Evolutionary conservation across 2,888 invertebrate genomes (phyloP).

Genomic region (Lithodes maja): DNA sequence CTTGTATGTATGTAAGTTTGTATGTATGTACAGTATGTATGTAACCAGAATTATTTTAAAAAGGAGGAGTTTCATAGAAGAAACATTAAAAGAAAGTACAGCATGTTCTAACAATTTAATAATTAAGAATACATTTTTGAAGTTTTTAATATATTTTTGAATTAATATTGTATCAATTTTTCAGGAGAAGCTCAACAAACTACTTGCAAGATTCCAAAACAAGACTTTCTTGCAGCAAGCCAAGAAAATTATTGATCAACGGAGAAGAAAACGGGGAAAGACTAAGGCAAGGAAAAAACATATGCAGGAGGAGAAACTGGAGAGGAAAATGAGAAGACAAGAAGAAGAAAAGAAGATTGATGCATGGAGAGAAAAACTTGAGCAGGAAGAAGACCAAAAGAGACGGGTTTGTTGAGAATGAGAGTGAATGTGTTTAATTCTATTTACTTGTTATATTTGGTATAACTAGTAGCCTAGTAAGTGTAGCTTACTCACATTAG

Average conservation of each 20-base stretch:
- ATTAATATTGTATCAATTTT: not conserved
- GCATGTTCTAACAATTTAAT: no score
- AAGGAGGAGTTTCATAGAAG: no score
- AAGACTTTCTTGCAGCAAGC: conserved; percentile 10
- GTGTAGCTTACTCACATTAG: no score
- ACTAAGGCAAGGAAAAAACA: conserved; percentile 31
- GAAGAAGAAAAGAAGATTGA: conserved; percentile 45
- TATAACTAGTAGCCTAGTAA: no score
- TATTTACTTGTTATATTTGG: not conserved
- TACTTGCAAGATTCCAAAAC: conserved; percentile 10
- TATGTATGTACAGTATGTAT: no score
- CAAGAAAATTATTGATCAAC: conserved; percentile 20
- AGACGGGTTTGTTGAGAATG: conserved; percentile 6
- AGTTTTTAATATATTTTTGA: not conserved
- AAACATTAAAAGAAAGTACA: no score
- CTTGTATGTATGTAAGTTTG: no score
- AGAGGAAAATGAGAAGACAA: conserved; percentile 5
- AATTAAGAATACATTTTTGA: not conserved
- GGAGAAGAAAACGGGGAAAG: conserved; percentile 33
- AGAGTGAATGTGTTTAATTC: not conserved
- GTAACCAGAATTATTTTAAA: no score
- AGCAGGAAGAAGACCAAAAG: conserved; percentile 22
- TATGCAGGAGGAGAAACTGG: not conserved
- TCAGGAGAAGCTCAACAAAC: conserved; percentile 24
- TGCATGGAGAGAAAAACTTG: conserved; percentile 39